Percentiles rank a stretch among this genome's conserved stretches.
These are phyloP conservation scores for Tetragnatha montana DNA, from an alignment of 2,888 invertebrate genomes.

Conservation along the genomic window DNA sequence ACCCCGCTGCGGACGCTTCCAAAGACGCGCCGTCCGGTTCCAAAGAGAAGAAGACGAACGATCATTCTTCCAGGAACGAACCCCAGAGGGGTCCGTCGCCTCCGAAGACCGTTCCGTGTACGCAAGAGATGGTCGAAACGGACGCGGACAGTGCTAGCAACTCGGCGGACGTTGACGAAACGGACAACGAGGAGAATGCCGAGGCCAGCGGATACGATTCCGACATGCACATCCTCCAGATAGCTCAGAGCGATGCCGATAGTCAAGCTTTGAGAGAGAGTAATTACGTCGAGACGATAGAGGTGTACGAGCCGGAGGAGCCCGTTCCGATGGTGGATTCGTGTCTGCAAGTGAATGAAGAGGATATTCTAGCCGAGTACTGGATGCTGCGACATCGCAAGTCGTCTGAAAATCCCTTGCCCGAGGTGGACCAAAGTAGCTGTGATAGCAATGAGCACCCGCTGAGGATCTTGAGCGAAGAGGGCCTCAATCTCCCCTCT, in stretches of 20 bases:
- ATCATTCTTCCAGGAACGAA: slow-evolving; percentile 27
- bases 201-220: slow-evolving; percentile 64
- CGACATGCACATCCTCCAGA: slow-evolving; percentile 57
- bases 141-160: slow-evolving; percentile 71
- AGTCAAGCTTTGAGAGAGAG: slow-evolving; percentile 35
- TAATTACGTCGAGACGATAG: slow-evolving; percentile 81
- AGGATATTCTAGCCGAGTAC: slow-evolving; percentile 89
- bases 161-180: slow-evolving; percentile 70
- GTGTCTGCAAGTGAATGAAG: slow-evolving; percentile 90
- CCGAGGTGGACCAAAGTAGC: slow-evolving; percentile 84
- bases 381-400: slow-evolving; percentile 39
- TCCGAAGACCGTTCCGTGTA: slow-evolving; percentile 14
- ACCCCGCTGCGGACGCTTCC: not conserved
- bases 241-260: slow-evolving; percentile 41
- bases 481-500: slow-evolving; percentile 92
- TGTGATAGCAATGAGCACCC: slow-evolving; percentile 83
- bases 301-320: slow-evolving; percentile 87
- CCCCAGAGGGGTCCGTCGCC: slow-evolving; percentile 1
- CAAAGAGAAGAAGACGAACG: slow-evolving; percentile 41
- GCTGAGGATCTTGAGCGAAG: slow-evolving; percentile 90
- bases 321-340: slow-evolving; percentile 90
- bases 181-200: slow-evolving; percentile 70
- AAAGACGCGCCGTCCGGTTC: slow-evolving; percentile 36
- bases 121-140: slow-evolving; percentile 31
- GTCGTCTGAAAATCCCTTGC: slow-evolving; percentile 81